phyloP scores from a whole-genome alignment of 1,140 invertebrate species.

The Hetaerina americana region DNA sequence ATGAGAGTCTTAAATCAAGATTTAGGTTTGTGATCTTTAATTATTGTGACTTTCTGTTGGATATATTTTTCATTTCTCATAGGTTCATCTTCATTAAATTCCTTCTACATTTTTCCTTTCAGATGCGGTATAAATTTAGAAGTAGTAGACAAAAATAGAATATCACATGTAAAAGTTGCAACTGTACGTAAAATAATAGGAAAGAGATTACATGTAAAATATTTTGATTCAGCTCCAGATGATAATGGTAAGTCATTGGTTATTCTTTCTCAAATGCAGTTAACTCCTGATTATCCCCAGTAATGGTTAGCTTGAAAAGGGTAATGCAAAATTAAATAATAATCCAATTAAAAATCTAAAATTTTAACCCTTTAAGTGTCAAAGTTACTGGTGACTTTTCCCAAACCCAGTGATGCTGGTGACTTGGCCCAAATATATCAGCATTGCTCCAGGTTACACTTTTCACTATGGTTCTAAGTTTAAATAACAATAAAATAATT shows the following conservation, averaged over 20 bases:
- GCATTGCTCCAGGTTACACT: too few species aligned
- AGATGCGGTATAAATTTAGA: slow-evolving; percentile 70
- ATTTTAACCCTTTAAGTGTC: too few species aligned
- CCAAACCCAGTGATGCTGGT: too few species aligned
- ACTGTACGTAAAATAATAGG: slow-evolving; percentile 81
- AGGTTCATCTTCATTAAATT: slow-evolving; percentile 2
- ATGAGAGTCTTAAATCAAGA: slow-evolving; percentile 65
- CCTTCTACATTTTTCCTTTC: slow-evolving; percentile 13
- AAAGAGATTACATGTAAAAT: slow-evolving; percentile 77
- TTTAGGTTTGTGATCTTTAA: slow-evolving; percentile 39
- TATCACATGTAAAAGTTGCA: slow-evolving; percentile 84
- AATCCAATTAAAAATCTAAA: too few species aligned
- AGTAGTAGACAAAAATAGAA: slow-evolving; percentile 90
- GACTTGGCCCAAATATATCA: too few species aligned
- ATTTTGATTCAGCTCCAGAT: slow-evolving; percentile 66
- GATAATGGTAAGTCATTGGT: slow-evolving; percentile 43
- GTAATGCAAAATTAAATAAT: too few species aligned
- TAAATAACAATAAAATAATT: too few species aligned
- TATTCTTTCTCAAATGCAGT: neutral
- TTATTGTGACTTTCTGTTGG: neutral
- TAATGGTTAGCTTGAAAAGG: too few species aligned
- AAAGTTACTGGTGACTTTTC: too few species aligned
- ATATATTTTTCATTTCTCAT: neutral
- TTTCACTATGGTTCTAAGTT: too few species aligned
- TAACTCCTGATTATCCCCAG: neutral